Percentiles rank a stretch among this genome's conserved stretches.
These are phyloP conservation scores for Oscheius sp. DNA, from an alignment of 1,140 invertebrate genomes.

Conservation along the genomic window DNA sequence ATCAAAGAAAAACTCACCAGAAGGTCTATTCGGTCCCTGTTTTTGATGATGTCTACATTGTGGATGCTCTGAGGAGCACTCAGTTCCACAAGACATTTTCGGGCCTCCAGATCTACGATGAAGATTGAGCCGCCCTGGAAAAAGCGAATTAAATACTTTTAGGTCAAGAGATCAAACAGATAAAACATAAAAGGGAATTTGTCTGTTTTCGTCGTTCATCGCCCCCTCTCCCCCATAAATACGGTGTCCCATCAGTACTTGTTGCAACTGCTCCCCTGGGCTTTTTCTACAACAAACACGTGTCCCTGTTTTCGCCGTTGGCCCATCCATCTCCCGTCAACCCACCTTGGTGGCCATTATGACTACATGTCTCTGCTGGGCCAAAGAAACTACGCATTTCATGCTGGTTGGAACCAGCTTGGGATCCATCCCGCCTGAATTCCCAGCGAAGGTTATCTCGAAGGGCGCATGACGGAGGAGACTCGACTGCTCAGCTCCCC, in stretches of 20 bases:
- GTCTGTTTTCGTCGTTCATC: no score
- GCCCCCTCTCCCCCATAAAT: no score
- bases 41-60: conserved; percentile 20
- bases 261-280: background rate
- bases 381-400: background rate
- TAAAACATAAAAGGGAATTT: no score
- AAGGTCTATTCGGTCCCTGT: conserved; percentile 5
- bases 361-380: background rate
- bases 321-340: background rate
- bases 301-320: no score
- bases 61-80: conserved; percentile 27
- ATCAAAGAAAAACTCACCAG: conserved; percentile 20
- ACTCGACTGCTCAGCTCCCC: background rate
- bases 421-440: background rate
- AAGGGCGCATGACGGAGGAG: background rate
- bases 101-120: conserved; percentile 15
- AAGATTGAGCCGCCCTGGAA: conserved; percentile 28
- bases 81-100: conserved; percentile 26
- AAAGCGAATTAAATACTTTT: no score
- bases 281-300: background rate
- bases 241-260: background rate
- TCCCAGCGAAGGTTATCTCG: background rate
- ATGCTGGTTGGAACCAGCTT: background rate
- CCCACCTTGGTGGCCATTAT: background rate
- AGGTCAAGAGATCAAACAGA: background rate